These are phyloP conservation scores for rabbit (Oryctolagus cuniculus) DNA, from an alignment of 2,113 vertebrate species.

Conservation along the genomic window mOryCun1.1 NC_091433.1:26738001-26738500, in stretches of 20 bases:
- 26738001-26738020: too few species aligned
- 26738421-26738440: background rate
- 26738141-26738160: background rate
- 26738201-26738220: constrained; percentile 37
- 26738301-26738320: constrained; percentile 24
- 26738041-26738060: too few species aligned
- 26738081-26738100: too few species aligned
- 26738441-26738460: constrained; percentile 13
- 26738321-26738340: background rate
- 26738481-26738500: background rate
- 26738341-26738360: constrained; percentile 13
- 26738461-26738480: constrained; percentile 33
- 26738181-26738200: constrained; percentile 41
- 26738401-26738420: background rate
- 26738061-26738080: too few species aligned
- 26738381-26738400: background rate
- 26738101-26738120: background rate
- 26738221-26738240: constrained; percentile 40
- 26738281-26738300: constrained; percentile 32
- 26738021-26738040: too few species aligned
- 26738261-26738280: background rate
- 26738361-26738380: background rate
- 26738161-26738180: constrained; percentile 41
- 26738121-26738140: constrained; percentile 32
- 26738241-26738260: constrained; percentile 31